Evolutionary conservation across 2,113 vertebrate genomes (phyloP).

Genomic region (Aldabrachelys gigantea): DNA sequence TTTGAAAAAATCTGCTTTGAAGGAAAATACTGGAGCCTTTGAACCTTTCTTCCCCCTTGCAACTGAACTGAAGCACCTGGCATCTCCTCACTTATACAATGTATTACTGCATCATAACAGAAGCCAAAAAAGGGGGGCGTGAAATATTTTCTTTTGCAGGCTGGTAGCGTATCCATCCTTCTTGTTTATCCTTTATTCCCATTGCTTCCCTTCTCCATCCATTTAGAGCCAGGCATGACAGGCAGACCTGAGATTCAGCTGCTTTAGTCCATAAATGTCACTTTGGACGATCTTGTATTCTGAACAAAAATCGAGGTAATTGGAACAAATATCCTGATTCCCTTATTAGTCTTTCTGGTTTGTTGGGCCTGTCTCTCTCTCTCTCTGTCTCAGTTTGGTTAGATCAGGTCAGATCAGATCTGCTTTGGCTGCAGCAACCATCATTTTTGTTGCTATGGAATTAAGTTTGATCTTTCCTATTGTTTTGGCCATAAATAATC

Average conservation of each 20-base stretch:
- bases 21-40: neutral
- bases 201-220: slow-evolving; percentile 48
- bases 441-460: neutral
- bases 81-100: neutral
- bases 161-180: slow-evolving; percentile 52
- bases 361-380: slow-evolving; percentile 23
- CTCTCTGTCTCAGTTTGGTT: slow-evolving; percentile 19
- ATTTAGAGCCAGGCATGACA: slow-evolving; percentile 43
- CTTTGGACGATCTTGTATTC: neutral
- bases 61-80: neutral
- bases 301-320: slow-evolving; percentile 52
- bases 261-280: slow-evolving; percentile 61
- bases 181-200: slow-evolving; percentile 62
- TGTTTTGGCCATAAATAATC: slow-evolving; percentile 5
- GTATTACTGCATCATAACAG: neutral
- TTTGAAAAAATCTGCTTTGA: slow-evolving; percentile 3
- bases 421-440: slow-evolving; percentile 7
- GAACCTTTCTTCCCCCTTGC: neutral
- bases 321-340: slow-evolving; percentile 48
- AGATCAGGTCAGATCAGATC: neutral
- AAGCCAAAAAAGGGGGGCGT: neutral
- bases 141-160: slow-evolving; percentile 45
- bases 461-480: neutral
- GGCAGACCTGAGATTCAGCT: slow-evolving; percentile 39
- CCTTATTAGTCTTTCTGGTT: slow-evolving; percentile 42